Evolutionary conservation across 2,113 vertebrate genomes (phyloP).

Genomic region (Mastomys coucha): DNA sequence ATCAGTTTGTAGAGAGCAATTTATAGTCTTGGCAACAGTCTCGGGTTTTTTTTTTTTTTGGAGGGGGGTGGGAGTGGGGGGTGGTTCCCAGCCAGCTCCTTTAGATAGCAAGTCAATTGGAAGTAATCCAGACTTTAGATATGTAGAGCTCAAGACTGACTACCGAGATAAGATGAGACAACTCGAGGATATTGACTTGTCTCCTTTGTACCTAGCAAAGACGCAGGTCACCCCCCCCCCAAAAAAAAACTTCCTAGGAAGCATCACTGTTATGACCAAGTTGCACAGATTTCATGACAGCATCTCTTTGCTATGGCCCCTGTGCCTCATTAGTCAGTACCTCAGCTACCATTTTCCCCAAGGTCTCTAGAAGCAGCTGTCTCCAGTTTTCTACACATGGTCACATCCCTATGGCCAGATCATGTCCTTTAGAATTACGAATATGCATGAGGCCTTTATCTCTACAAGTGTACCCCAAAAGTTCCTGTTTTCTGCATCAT

Average conservation of each 20-base stretch:
- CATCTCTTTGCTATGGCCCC: not conserved
- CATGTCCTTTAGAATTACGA: not conserved
- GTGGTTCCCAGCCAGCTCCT: too few relatives aligned
- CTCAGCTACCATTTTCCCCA: not conserved
- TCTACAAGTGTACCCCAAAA: not conserved
- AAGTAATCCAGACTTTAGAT: not conserved
- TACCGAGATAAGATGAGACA: not conserved
- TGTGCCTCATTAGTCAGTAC: not conserved
- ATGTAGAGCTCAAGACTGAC: not conserved
- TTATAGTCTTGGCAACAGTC: too few relatives aligned
- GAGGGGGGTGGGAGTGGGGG: too few relatives aligned
- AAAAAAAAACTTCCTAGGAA: not conserved
- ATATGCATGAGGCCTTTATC: too few relatives aligned
- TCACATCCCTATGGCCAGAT: not conserved
- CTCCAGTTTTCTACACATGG: not conserved
- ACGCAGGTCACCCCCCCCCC: not conserved
- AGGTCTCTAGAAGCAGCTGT: not conserved
- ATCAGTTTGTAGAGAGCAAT: too few relatives aligned
- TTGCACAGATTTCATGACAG: not conserved
- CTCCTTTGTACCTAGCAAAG: not conserved
- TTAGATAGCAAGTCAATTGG: too few relatives aligned
- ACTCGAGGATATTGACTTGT: not conserved
- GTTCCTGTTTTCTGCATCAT: not conserved
- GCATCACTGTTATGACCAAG: not conserved
- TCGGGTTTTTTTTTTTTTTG: too few relatives aligned